Evolutionary conservation across 2,113 vertebrate species (phyloP).

Genomic region (Camelus dromedarius): DNA sequence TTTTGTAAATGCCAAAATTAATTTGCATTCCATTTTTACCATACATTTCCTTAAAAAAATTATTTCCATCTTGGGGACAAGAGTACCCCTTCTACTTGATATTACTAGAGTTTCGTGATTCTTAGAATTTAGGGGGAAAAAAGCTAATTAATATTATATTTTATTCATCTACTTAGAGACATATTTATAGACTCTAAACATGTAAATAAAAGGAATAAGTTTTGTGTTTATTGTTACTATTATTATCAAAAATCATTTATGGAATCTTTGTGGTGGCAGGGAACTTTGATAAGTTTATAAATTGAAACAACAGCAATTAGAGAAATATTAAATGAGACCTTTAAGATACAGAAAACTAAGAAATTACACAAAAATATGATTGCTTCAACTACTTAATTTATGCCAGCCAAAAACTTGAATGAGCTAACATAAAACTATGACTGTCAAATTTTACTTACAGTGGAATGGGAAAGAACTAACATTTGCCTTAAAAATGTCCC

Average conservation of each 20-base stretch:
- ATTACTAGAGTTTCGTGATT: neutral
- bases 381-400: constrained; percentile 22
- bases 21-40: neutral
- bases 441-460: neutral
- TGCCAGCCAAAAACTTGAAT: neutral
- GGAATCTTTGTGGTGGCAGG: neutral
- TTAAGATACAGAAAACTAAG: neutral
- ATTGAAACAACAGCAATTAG: neutral
- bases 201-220: neutral
- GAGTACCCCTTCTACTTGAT: neutral
- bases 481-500: neutral
- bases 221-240: neutral
- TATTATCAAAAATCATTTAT: neutral
- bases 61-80: neutral
- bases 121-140: constrained; percentile 21
- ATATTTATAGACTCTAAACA: neutral
- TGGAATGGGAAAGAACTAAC: neutral
- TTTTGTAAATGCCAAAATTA: neutral
- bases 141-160: neutral
- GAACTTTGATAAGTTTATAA: neutral
- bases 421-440: neutral
- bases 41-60: neutral
- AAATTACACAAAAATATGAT: neutral
- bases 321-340: neutral
- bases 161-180: constrained; percentile 20